Conservation (phyloP, 2,113 vertebrate species). For the Aix galericulata region DNA sequence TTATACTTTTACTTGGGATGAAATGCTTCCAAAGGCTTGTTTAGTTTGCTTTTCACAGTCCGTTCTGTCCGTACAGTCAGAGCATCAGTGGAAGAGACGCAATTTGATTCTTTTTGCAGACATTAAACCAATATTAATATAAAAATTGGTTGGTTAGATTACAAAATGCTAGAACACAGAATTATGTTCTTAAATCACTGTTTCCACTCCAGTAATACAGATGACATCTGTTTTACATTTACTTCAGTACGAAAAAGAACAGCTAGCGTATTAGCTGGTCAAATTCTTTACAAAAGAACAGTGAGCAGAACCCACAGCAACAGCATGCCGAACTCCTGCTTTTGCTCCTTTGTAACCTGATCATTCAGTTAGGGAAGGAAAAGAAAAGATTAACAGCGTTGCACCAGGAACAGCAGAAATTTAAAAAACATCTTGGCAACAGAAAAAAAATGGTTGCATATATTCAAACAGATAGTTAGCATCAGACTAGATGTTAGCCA, state of each 20-base stretch:
- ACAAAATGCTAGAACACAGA: neutral
- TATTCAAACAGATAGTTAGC: neutral
- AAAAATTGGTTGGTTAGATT: neutral
- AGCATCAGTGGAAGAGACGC: neutral
- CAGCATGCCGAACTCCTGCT: fast-evolving
- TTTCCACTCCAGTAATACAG: neutral
- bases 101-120: neutral
- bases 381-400: neutral
- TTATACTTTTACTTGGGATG: neutral
- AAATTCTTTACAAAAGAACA: neutral
- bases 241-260: neutral
- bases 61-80: neutral
- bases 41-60: neutral
- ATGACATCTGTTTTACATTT: neutral
- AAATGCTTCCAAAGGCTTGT: fast-evolving
- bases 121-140: neutral
- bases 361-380: neutral
- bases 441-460: too few species aligned
- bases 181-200: neutral
- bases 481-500: too few species aligned
- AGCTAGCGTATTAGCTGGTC: neutral
- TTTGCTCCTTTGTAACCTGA: neutral
- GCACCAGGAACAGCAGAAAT: neutral
- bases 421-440: fast-evolving
- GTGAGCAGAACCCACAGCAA: neutral